phyloP scores from a whole-genome alignment of 2,113 vertebrate genomes.

The Actenoides hombroni region DNA sequence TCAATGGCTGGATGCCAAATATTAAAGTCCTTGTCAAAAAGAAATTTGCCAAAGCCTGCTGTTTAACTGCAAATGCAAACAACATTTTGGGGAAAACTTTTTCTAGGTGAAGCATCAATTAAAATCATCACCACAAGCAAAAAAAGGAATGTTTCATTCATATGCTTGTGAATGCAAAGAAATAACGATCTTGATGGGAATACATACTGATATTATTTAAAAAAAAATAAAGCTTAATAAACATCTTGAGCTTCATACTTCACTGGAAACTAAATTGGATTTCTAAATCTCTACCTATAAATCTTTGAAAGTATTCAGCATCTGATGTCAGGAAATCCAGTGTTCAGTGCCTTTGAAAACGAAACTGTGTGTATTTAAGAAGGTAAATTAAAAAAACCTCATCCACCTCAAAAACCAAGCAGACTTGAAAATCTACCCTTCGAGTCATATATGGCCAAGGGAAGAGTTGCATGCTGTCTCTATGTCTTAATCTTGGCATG shows the following conservation, averaged over 20 bases:
- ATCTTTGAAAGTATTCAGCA: neutral
- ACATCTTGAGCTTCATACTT: neutral
- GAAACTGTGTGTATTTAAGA: neutral
- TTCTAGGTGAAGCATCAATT: neutral
- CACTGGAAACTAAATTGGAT: neutral
- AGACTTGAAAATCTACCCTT: neutral
- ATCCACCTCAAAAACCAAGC: neutral
- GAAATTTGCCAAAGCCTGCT: neutral
- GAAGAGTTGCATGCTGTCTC: neutral
- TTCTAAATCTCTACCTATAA: neutral
- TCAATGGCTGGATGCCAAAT: conserved; percentile 21
- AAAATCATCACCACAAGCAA: neutral
- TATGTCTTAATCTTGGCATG: neutral
- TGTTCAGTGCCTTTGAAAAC: conserved; percentile 6
- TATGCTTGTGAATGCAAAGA: neutral
- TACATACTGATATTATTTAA: neutral
- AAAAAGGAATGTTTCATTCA: neutral
- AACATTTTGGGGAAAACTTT: neutral
- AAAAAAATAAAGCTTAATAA: neutral
- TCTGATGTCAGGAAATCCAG: neutral
- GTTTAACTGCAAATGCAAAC: neutral
- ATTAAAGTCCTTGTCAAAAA: conserved; percentile 20
- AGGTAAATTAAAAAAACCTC: neutral
- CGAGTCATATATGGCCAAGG: neutral
- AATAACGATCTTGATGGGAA: neutral